These are phyloP conservation scores for Conopomorpha cramerella DNA, from an alignment of 1,140 invertebrate species.

Conservation along the genomic window DNA sequence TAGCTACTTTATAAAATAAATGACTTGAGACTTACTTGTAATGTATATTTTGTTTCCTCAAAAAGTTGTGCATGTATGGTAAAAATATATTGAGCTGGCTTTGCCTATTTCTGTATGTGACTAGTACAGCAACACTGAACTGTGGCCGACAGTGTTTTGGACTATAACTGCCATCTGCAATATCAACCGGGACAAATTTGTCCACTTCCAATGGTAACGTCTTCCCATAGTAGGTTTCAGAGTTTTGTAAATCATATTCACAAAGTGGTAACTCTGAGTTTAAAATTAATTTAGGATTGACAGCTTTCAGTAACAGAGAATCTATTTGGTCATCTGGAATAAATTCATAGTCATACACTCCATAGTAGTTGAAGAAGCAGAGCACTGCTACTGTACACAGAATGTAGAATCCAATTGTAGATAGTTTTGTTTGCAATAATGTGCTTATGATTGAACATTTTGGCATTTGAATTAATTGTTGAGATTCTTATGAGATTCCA, in stretches of 20 bases:
- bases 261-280: conserved; percentile 22
- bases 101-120: conserved; percentile 86
- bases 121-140: conserved; percentile 82
- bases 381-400: conserved; percentile 19
- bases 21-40: conserved; percentile 68
- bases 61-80: conserved; percentile 87
- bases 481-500: no score
- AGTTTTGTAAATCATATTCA: conserved; percentile 27
- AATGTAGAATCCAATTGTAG: conserved; percentile 9
- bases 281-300: conserved; percentile 19
- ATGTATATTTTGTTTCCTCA: conserved; percentile 84
- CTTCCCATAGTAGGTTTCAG: no score
- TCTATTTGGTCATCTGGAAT: conserved; percentile 17
- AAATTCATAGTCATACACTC: conserved; percentile 24
- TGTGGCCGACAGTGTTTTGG: conserved; percentile 75
- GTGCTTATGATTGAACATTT: conserved; percentile 20
- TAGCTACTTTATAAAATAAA: no score
- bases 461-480: conserved; percentile 20
- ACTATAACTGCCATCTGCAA: conserved; percentile 66
- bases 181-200: conserved; percentile 18
- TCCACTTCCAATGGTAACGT: no score
- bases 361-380: conserved; percentile 21
- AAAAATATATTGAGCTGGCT: conserved; percentile 81
- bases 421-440: conserved; percentile 16
- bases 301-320: conserved; percentile 18